Evolutionary conservation across 2,888 invertebrate species (phyloP), one percentile per base, ranked within the genome.

Genomic region (Lamproptera curius): DNA sequence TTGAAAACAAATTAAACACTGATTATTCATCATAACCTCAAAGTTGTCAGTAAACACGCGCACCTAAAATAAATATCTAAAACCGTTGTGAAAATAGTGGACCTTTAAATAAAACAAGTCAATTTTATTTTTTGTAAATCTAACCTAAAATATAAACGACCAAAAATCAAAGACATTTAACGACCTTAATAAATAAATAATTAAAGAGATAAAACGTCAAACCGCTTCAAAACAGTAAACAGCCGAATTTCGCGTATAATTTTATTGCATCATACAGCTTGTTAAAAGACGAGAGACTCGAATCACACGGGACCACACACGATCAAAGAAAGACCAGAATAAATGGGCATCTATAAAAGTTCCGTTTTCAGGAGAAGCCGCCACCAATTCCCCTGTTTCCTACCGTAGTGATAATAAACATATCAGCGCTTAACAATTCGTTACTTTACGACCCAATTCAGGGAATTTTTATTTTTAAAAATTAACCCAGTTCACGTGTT

Each of bases 401-500:
- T 57, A 65, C 62, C 65, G 70, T 61, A 61, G 67, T 65, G 70
- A 81, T 80, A 80, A 82, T 83, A 83, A 83, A 83, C 76, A 78
- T 69, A 79, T 83, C 82, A 76, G 59, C 77, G 67, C 68, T 63
- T 64, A 66, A 73, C 74, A 69, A 74, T 70, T 73, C 66, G 69
- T 72, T 66, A 58, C 55, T 57, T 67, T 70, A 71, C 69, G 59
- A 62, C 58, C 58, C 58, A 59, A 65, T 82, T 76, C 77, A 65
- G 55, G 61, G 76, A 71, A 73, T 59, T 70, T 69, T 63, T 61
- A 65, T 64, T 63, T 70, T 64, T 54, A 51, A 55, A n/a, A 51
- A 57, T 54, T 59, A 57, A 55, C 51, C 57, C 49, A 58, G 51
- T 61, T 54, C 45, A 54, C 51, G 48, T 50, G 46, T 46, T 46